phyloP scores from a whole-genome alignment of 2,888 invertebrate genomes.

The Tetanocera ferruginea region DNA sequence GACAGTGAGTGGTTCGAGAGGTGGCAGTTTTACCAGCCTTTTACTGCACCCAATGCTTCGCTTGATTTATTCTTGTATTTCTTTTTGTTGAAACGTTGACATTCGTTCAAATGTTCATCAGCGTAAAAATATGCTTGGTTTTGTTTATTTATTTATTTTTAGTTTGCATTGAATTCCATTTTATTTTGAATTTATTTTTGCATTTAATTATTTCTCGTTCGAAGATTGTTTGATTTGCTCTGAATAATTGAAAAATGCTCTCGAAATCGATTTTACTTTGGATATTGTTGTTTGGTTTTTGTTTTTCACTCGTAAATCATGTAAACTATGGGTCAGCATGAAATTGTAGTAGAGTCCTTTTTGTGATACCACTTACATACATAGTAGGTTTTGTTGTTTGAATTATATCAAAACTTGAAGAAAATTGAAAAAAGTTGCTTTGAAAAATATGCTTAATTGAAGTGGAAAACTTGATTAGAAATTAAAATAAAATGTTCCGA shows the following conservation, averaged over 20 bases:
- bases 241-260: neutral
- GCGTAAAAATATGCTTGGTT: neutral
- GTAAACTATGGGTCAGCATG: neutral
- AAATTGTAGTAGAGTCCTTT: neutral
- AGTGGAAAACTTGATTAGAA: too few relatives aligned
- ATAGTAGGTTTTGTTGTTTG: too few relatives aligned
- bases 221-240: too few relatives aligned
- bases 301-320: neutral
- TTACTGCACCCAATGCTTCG: neutral
- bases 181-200: neutral
- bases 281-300: slow-evolving; percentile 5
- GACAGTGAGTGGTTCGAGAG: neutral
- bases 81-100: neutral
- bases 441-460: too few relatives aligned
- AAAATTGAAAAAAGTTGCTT: too few relatives aligned
- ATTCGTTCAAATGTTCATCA: slow-evolving; percentile 12
- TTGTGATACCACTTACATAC: neutral
- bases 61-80: neutral
- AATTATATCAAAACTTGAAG: too few relatives aligned
- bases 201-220: neutral
- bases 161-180: neutral
- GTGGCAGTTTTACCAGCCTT: neutral
- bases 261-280: slow-evolving; percentile 5
- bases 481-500: too few relatives aligned
- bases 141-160: slow-evolving; percentile 16